Conservation (phyloP, 2,888 invertebrate genomes). For the Sinopyrophorus schimmeli region DNA sequence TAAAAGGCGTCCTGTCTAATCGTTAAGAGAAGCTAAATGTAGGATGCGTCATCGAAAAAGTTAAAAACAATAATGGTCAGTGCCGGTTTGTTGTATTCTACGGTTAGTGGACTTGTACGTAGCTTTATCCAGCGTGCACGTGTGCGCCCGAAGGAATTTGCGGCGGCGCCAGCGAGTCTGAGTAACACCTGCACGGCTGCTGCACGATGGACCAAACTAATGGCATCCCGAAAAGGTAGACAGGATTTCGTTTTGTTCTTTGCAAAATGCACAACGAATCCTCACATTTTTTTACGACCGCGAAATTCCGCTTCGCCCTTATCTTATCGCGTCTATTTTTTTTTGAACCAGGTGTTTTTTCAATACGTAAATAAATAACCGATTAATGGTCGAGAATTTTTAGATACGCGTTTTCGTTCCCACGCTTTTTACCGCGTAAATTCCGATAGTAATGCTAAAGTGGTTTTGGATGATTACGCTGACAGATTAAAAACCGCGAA, state of each 20-base stretch:
- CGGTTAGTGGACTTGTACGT: constrained; percentile 26
- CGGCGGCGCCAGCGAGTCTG: constrained; percentile 68
- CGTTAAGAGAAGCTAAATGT: too few relatives aligned
- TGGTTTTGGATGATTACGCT: neutral
- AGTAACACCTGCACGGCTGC: constrained; percentile 64
- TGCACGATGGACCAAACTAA: constrained; percentile 46
- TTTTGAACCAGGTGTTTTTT: neutral
- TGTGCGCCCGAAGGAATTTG: constrained; percentile 61
- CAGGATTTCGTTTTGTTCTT: constrained; percentile 16
- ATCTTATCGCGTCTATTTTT: neutral
- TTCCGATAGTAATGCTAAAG: constrained; percentile 3
- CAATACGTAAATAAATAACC: neutral
- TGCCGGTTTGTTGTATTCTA: too few relatives aligned
- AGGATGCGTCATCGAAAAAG: too few relatives aligned
- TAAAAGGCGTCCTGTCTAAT: too few relatives aligned
- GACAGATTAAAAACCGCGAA: constrained; percentile 10
- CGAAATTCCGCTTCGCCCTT: neutral
- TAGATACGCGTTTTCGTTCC: constrained; percentile 1
- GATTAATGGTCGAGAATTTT: constrained; percentile 2
- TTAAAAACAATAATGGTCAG: too few relatives aligned
- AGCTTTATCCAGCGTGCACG: constrained; percentile 46
- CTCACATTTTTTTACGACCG: neutral
- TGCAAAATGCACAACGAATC: constrained; percentile 4
- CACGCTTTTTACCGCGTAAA: constrained; percentile 2
- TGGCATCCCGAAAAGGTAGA: constrained; percentile 44